Percentiles rank a stretch among this genome's conserved stretches.
These are phyloP conservation scores for Ruditapes philippinarum DNA, from an alignment of 1,140 invertebrate species.

Conservation along the genomic window DNA sequence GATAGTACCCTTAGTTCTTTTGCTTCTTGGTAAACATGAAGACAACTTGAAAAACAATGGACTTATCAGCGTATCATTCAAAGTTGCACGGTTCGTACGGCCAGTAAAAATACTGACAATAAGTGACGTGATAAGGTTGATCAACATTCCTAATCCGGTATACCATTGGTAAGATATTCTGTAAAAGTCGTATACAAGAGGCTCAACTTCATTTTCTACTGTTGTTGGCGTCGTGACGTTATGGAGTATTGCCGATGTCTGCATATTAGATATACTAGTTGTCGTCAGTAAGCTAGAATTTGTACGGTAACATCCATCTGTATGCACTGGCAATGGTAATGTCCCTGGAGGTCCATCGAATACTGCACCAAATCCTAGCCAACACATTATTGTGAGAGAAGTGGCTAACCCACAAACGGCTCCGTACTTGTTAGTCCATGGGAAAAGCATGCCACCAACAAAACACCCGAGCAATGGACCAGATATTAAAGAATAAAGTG, in stretches of 20 bases:
- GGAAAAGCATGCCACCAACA: conserved; percentile 35
- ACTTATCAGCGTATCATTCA: conserved; percentile 68
- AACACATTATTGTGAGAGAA: conserved; percentile 91
- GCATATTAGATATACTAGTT: neutral
- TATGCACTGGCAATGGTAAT: conserved; percentile 88
- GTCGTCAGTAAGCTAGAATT: neutral
- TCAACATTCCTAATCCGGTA: conserved; percentile 91
- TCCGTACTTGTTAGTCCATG: conserved; percentile 88
- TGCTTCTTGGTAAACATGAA: conserved; percentile 70
- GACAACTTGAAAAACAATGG: conserved; percentile 71
- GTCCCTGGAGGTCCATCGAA: conserved; percentile 89
- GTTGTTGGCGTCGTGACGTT: neutral
- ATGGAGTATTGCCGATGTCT: neutral
- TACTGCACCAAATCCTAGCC: conserved; percentile 92
- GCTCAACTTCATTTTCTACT: neutral
- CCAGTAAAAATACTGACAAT: conserved; percentile 88
- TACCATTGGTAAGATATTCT: conserved; percentile 94
- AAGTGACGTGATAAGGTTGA: conserved; percentile 89
- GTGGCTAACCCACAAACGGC: conserved; percentile 91
- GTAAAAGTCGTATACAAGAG: conserved; percentile 87
- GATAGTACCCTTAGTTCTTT: too few species aligned
- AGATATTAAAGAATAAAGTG: conserved; percentile 1
- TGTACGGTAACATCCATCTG: conserved; percentile 73
- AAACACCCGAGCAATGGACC: conserved; percentile 36
- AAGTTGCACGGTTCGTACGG: conserved; percentile 41